phyloP scores from a whole-genome alignment of 1,140 invertebrate genomes.

The Vanessa atalanta region DNA sequence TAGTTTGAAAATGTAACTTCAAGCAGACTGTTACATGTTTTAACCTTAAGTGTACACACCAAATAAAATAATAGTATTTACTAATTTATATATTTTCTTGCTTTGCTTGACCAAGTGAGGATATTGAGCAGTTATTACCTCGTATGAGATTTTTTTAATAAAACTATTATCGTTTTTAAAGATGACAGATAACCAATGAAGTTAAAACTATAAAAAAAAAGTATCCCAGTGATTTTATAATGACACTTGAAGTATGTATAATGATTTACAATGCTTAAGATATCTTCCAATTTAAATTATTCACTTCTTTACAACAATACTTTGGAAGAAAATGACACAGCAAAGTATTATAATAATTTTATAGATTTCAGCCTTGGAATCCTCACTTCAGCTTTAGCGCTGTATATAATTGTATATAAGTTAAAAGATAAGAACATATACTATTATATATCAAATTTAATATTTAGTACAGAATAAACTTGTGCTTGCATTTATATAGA shows the following conservation, averaged over 20 bases:
- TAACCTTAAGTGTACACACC: background rate
- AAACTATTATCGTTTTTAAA: too few species aligned
- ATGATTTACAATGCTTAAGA: background rate
- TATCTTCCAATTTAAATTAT: background rate
- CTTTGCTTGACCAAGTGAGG: constrained; percentile 4
- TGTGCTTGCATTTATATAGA: constrained; percentile 45
- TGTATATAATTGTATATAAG: constrained; percentile 10
- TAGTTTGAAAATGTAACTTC: background rate
- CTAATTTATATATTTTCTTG: background rate
- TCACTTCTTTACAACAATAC: background rate
- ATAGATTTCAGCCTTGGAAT: constrained; percentile 28
- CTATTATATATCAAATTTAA: constrained; percentile 30
- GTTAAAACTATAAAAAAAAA: too few species aligned
- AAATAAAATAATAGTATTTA: background rate
- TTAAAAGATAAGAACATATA: constrained; percentile 16
- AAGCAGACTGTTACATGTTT: background rate
- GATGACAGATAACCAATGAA: too few species aligned
- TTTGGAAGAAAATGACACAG: constrained; percentile 8
- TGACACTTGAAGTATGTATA: too few species aligned
- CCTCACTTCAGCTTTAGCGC: constrained; percentile 13
- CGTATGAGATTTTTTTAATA: too few species aligned
- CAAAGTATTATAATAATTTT: constrained; percentile 1
- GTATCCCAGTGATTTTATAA: too few species aligned
- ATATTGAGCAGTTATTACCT: background rate
- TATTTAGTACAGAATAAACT: constrained; percentile 28